Percentiles rank a stretch among this genome's conserved stretches.
phyloP scores from a whole-genome alignment of 2,888 invertebrate genomes.

The Biston betularia region DNA sequence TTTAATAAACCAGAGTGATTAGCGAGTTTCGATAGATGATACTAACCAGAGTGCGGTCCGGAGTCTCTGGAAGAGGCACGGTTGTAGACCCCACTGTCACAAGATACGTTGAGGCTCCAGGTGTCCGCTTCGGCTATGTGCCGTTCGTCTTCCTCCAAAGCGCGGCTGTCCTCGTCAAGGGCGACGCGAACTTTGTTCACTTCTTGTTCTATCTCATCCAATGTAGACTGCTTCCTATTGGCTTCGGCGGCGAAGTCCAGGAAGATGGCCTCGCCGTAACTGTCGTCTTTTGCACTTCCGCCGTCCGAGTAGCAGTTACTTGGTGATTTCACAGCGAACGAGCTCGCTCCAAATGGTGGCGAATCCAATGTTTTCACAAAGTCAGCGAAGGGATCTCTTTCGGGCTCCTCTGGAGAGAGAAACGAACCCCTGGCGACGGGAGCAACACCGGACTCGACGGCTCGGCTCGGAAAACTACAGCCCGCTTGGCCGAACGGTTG shows the following conservation, averaged over 20 bases:
- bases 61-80: conserved; percentile 85
- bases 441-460: conserved; percentile 82
- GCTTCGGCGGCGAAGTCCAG: conserved; percentile 70
- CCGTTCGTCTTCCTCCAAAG: conserved; percentile 78
- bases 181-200: conserved; percentile 82
- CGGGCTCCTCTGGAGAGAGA: conserved; percentile 67
- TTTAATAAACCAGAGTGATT: conserved; percentile 57
- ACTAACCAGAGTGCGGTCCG: conserved; percentile 83
- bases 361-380: conserved; percentile 65
- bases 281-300: conserved; percentile 70
- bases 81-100: conserved; percentile 87
- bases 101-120: conserved; percentile 85
- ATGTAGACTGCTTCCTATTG: conserved; percentile 73
- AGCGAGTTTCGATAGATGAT: conserved; percentile 44
- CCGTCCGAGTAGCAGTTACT: conserved; percentile 63
- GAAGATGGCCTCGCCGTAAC: conserved; percentile 80
- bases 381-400: conserved; percentile 71
- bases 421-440: conserved; percentile 61
- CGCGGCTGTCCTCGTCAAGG: conserved; percentile 80
- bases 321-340: conserved; percentile 63
- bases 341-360: conserved; percentile 64
- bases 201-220: conserved; percentile 82
- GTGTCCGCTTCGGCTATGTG: conserved; percentile 80
- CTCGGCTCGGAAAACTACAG: conserved; percentile 84
- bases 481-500: conserved; percentile 81